Evolutionary conservation across 2,888 invertebrate species (phyloP).

Genomic region (Thera britannica): DNA sequence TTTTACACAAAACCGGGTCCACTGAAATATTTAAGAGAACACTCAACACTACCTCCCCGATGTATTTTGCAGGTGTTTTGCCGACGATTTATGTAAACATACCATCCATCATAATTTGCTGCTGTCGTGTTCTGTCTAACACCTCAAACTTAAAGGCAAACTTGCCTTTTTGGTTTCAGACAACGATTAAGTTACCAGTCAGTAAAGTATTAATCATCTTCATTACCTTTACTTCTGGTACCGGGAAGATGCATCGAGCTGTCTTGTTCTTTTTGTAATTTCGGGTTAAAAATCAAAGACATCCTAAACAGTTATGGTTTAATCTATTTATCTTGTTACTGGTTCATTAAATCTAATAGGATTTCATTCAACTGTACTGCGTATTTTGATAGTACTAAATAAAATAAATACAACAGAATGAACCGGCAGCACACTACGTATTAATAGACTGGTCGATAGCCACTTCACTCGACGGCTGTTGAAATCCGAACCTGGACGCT

Average conservation of each 20-base stretch:
- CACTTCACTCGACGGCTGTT: slow-evolving; percentile 30
- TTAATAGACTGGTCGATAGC: slow-evolving; percentile 65
- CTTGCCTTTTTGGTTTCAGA: slow-evolving; percentile 1
- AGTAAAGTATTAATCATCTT: not conserved
- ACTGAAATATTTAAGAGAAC: slow-evolving; percentile 60
- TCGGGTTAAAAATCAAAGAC: no score
- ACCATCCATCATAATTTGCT: slow-evolving; percentile 23
- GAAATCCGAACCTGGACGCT: slow-evolving; percentile 31
- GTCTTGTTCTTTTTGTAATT: no score
- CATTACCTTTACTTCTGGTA: no score
- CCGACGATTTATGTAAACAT: slow-evolving; percentile 45
- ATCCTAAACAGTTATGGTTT: no score
- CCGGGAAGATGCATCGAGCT: no score
- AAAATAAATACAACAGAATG: slow-evolving; percentile 23
- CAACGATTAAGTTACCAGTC: not conserved
- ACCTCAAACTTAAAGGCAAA: slow-evolving; percentile 16
- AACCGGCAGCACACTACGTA: slow-evolving; percentile 38
- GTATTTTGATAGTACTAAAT: slow-evolving; percentile 24
- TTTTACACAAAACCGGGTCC: slow-evolving; percentile 50
- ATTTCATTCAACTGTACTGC: slow-evolving; percentile 3
- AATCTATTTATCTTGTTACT: not conserved
- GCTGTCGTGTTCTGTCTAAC: slow-evolving; percentile 6
- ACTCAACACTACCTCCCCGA: slow-evolving; percentile 47
- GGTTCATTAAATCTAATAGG: not conserved
- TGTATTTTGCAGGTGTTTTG: slow-evolving; percentile 48